These are phyloP conservation scores for Enchytraeus crypticus DNA, from an alignment of 2,888 invertebrate genomes.

Conservation along the genomic window DNA sequence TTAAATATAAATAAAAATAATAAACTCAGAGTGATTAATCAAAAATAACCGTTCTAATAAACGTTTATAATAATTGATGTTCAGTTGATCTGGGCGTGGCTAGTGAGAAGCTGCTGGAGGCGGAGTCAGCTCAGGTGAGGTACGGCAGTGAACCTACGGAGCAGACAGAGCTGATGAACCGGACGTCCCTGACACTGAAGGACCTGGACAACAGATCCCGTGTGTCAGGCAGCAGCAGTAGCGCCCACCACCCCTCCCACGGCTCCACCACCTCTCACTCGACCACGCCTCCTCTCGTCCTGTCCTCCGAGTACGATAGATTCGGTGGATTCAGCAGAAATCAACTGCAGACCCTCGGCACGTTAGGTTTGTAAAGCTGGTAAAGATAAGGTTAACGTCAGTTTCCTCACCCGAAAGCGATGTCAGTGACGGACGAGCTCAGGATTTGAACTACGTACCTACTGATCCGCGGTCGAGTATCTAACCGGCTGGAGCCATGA, in stretches of 20 bases:
- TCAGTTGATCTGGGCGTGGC: no score
- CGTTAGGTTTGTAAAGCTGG: neutral
- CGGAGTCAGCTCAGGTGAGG: no score
- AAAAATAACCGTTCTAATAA: no score
- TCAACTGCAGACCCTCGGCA: neutral
- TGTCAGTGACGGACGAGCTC: no score
- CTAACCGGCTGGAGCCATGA: no score
- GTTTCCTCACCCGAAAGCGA: no score
- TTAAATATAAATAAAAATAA: neutral
- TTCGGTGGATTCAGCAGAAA: neutral
- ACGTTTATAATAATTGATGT: no score
- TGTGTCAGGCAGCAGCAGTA: constrained; percentile 42
- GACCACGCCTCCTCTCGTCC: neutral
- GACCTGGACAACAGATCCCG: constrained; percentile 51
- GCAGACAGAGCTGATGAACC: constrained; percentile 43
- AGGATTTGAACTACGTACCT: no score
- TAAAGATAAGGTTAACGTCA: no score
- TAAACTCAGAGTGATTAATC: no score
- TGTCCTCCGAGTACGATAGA: neutral
- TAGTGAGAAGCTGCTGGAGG: no score
- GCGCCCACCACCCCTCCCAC: constrained; percentile 39
- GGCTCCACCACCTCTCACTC: neutral
- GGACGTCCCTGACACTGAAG: constrained; percentile 48
- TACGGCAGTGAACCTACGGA: constrained; percentile 53
- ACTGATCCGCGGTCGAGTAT: no score